Base-by-base conservation (phyloP, 1,140 invertebrate genomes). In the Armadillidium nasatum region DNA sequence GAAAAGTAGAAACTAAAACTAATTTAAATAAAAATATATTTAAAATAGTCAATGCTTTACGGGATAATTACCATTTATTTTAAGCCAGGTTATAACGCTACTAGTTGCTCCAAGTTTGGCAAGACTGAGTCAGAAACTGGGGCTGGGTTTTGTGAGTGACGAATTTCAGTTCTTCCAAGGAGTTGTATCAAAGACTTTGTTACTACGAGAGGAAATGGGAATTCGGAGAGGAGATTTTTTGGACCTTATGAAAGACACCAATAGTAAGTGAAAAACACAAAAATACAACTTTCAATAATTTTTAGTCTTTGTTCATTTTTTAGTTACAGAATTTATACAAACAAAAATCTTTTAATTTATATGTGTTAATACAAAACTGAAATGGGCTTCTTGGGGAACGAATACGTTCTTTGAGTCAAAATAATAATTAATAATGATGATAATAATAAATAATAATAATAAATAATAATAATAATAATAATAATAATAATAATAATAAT, bases 101-200 rank as follows among this genome's bases (percentile, higher is more conserved):
- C 44, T 74, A 10, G 50, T 78, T 50, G 73, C 77, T 15, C 79
- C 79, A 0, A 50, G 60, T 19, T 13, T 76, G n/a, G 79, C 79
- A 0, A 50, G 78, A 68, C 11, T 72, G 21, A 66, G 68, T 7
- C 67, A 74, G 7, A 19, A 10, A 2, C 23, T 78, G 21, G 79
- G 79, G 0, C n/a, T 80, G 7, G 72, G 74, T 43, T 80, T 78
- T 77, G 76, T 75, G 66, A 80, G 79, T 72, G 44, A 72, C 9
- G 79, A 80, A 66, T 80, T 80, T 60, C 60, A 74, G 11, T 81
- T 81, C 75, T 81, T 81, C 74, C 22, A 74, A 23, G 10, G 73
- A 0, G 80, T 81, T 54, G 78, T 78, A n/a, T 69, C 71, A 0
- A 72, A 79, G 50, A 80, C 80, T 0, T 10, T 81, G 22, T 50